Percentiles rank a stretch among this genome's conserved stretches.
These are phyloP conservation scores for Clarias macrocephalus DNA, from an alignment of 2,113 vertebrate genomes.

Conservation along the genomic window DNA sequence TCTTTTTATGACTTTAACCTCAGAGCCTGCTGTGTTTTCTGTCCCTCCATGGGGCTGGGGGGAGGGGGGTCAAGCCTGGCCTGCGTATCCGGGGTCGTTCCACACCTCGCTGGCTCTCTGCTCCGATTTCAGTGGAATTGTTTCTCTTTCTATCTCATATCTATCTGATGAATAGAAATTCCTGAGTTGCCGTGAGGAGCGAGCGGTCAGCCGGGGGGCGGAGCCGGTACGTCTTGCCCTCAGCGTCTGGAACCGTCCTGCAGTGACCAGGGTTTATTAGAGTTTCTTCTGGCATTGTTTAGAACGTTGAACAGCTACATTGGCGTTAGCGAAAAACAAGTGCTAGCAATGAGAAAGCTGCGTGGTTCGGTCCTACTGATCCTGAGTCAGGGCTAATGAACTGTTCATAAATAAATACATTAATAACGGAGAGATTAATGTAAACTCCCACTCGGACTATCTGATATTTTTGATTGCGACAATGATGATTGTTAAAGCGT, in stretches of 20 bases:
- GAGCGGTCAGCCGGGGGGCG: background rate
- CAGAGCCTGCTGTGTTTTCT: too few species aligned
- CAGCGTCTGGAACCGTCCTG: background rate
- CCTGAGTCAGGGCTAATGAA: background rate
- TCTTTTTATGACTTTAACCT: background rate
- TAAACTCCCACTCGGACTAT: background rate
- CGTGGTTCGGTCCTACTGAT: background rate
- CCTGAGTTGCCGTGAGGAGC: constrained; percentile 62
- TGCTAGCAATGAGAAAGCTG: background rate
- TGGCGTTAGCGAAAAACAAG: background rate
- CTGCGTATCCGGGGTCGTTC: background rate
- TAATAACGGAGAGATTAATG: background rate
- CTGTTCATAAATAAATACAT: background rate
- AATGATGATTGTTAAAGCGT: too few species aligned
- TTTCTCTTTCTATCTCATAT: constrained; percentile 47
- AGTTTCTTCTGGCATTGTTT: background rate
- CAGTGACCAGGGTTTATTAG: background rate
- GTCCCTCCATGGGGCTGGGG: too few species aligned
- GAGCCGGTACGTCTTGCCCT: too few species aligned
- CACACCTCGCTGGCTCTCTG: background rate
- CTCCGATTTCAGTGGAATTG: constrained; percentile 69
- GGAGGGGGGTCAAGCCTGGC: background rate
- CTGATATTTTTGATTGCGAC: too few species aligned
- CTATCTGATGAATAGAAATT: constrained; percentile 61
- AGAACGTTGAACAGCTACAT: background rate